phyloP scores from a whole-genome alignment of 2,113 vertebrate species.

The Trachemys scripta region DNA sequence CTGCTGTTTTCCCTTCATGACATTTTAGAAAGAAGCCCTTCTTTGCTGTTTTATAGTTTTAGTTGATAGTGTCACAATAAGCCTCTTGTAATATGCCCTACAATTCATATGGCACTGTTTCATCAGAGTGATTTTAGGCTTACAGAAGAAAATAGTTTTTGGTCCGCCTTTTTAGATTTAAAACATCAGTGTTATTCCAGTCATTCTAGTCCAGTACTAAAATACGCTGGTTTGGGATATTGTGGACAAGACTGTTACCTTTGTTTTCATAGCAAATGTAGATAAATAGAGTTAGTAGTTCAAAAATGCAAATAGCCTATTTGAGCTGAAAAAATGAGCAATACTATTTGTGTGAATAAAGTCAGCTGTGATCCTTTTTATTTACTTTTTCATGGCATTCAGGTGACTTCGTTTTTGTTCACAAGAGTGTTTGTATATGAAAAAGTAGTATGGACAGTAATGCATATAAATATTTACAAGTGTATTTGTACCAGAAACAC shows the following conservation, averaged over 20 bases:
- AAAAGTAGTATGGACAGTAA: not conserved
- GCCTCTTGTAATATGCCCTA: not conserved
- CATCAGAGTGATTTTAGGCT: not conserved
- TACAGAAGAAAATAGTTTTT: not conserved
- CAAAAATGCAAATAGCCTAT: not conserved
- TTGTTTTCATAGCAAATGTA: not conserved
- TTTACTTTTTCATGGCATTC: not conserved
- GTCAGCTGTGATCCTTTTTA: not conserved
- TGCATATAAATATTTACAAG: not conserved
- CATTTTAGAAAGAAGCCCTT: not conserved
- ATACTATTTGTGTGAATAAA: not conserved
- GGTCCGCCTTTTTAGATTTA: not conserved
- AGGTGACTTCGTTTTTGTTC: not conserved
- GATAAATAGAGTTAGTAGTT: not conserved
- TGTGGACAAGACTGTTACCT: not conserved
- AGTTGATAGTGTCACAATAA: not conserved
- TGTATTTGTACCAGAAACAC: not conserved
- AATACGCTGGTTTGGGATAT: not conserved
- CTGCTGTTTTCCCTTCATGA: not conserved
- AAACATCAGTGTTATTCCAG: not conserved
- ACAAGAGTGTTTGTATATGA: not conserved
- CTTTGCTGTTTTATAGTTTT: not conserved
- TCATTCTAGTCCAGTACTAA: not conserved
- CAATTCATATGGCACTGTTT: not conserved
- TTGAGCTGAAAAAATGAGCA: not conserved